Base-by-base conservation (phyloP, 2,888 invertebrate genomes). In the Pecten maximus region DNA sequence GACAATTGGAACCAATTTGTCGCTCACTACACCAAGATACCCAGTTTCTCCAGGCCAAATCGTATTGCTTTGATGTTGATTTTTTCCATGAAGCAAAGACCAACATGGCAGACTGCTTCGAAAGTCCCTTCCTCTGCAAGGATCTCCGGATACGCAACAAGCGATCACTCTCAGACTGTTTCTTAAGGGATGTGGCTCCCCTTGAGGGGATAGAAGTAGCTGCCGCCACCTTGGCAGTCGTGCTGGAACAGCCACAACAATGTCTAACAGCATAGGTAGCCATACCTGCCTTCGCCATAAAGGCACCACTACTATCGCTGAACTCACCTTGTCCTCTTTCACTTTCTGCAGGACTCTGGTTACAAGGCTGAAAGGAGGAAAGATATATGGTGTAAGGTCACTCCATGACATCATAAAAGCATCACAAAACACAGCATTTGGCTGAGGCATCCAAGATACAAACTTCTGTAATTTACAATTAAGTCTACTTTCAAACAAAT, bases 401-500 rank as follows among this genome's bases (percentile, higher is more conserved):
- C 39, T 28, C 91, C 90, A 91, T 40, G 60, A 54, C n/a, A 88
- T 35, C 19, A 88, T 40, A 89, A 90, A 92, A 16, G 91, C 91
- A 91, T 91, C 89, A 40, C 0, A n/a, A 15, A 3, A 0, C 19
- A 16, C 28, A 39, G 90, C 89, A 10, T 88, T 48, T 54, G 90
- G 91, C 40, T 89, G 87, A 19, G 91, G 90, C 28, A 50, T 87
- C 87, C 90, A 92, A 8, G 90, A 87, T 10, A 91, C 91, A 92
- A 88, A 91, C 23, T 40, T 91, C 1, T 90, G 87, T 8, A 89
- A 2, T 40, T 90, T 87, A 39, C 19, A 35, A 87, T 91, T 91
- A 19, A 91, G 86, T 40, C 91, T 90, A 1, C 88, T 90, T 16
- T 89, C 91, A 88, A 91, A 91, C 28, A 91, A 54, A 90, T 89